Base-by-base conservation (phyloP, 1,140 invertebrate genomes). In the Steinernema feltiae region DNA sequence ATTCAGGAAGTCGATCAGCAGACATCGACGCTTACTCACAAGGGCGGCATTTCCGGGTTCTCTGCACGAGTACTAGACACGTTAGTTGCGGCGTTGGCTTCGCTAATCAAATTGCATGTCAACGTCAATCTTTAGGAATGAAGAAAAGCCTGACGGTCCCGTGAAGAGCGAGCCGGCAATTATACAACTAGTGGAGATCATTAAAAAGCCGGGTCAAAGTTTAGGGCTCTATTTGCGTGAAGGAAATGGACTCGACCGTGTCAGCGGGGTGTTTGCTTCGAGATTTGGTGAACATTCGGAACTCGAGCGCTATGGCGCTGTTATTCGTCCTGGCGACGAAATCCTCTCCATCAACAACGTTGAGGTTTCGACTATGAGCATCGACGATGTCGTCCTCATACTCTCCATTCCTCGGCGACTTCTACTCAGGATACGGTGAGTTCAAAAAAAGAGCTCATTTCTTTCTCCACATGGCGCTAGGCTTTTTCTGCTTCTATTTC, bases 251-350 rank as follows among this genome's bases (percentile, higher is more conserved):
- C 90, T 93, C 41, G 93, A 96, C 84, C 90, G 94, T 70, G 91
- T 91, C 48, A 94, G 96, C 86, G 97, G 97, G 31, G 95, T 99
- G 74, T 99, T 98, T 89, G 97, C 98, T 87, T 98, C 95, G 0
- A 90, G 96, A 85, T 98, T 99, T 88, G 96, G 95, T 21, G 85
- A 87, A 74, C 87, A 88, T 72, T 89, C 88, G 21, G 88, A 89
- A 63, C 89, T 98, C 48, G 95, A 98, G 88, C 95, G 93, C 69
- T 93, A 94, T 3, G 94, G 97, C 24, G 95, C 95, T 87, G 95
- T 95, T 87, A 96, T 94, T 85, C 94, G 95, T 48, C 94, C 98
- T 2, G 95, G 95, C n/a, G 97, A 99, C 88, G 96, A 99, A 89
- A 98, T 99, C 84, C 88, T 98, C 79, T 94, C 94, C 1, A 94